phyloP scores from a whole-genome alignment of 2,888 invertebrate genomes.

The Periphyllus acericola region DNA sequence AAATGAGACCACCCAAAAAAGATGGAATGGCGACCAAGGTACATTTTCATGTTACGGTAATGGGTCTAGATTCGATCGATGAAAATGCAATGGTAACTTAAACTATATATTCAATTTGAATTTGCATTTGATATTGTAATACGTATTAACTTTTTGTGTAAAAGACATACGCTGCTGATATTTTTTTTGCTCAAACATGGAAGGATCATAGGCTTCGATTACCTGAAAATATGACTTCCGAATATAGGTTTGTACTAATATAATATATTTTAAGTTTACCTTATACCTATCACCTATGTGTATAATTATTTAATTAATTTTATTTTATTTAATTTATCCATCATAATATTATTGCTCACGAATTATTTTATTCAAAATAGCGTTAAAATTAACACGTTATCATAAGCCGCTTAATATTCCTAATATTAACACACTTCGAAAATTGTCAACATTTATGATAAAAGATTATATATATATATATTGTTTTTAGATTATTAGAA shows the following conservation, averaged over 20 bases:
- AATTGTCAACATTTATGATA: neutral
- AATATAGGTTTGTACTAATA: conserved; percentile 74
- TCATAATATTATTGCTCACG: neutral
- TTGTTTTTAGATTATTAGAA: conserved; percentile 75
- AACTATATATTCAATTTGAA: neutral
- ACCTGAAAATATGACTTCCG: conserved; percentile 92
- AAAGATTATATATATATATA: neutral
- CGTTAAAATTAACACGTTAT: too few species aligned
- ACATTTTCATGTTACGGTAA: conserved; percentile 91
- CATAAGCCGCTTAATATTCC: too few species aligned
- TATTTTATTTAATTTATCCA: neutral
- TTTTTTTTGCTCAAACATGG: conserved; percentile 94
- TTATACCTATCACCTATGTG: too few species aligned
- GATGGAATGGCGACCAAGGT: conserved; percentile 89
- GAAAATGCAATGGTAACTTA: conserved; percentile 89
- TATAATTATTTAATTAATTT: neutral
- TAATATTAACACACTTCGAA: neutral
- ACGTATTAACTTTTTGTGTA: neutral
- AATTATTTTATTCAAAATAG: neutral
- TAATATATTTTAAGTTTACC: neutral
- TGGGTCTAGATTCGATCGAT: conserved; percentile 95
- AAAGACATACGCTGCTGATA: conserved; percentile 89
- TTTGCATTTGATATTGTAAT: neutral
- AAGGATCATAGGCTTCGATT: conserved; percentile 86
- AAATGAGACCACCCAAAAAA: conserved; percentile 92